Conservation (phyloP, 2,888 invertebrate genomes). For the Acleris laterana region DNA sequence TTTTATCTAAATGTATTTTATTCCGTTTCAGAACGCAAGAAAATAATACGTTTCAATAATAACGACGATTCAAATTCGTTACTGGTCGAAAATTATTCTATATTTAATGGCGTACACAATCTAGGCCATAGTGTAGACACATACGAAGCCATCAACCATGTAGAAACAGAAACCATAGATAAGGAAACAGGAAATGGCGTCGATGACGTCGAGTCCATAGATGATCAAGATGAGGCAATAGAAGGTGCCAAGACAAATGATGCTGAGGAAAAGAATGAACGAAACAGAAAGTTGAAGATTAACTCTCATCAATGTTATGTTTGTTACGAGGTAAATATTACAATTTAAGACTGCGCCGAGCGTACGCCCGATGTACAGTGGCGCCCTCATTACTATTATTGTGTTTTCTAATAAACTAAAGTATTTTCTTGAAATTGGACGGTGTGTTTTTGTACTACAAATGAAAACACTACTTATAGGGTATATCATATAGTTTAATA, state of each 20-base stretch:
- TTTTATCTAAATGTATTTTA: no score
- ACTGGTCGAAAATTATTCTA: conserved; percentile 9
- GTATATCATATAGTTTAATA: no score
- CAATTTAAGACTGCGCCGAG: no score
- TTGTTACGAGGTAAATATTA: conserved; percentile 57
- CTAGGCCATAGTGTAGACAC: neutral
- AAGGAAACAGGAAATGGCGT: no score
- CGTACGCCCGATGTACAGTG: no score
- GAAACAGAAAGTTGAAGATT: conserved; percentile 50
- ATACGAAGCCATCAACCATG: conserved; percentile 9
- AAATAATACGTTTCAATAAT: conserved; percentile 1
- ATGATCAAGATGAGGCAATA: no score
- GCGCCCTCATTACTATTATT: no score
- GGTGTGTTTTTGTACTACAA: no score
- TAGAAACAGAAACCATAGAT: neutral
- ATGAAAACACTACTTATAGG: no score
- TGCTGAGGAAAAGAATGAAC: conserved; percentile 32
- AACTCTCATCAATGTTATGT: conserved; percentile 69
- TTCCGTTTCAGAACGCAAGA: conserved; percentile 7
- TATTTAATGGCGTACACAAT: conserved; percentile 5
- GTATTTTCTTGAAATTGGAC: no score
- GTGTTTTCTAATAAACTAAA: no score
- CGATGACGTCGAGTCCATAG: neutral
- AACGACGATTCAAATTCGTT: conserved; percentile 3
- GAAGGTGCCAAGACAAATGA: neutral